Percentiles rank a stretch among this genome's conserved stretches.
Evolutionary conservation across 2,113 vertebrate species (phyloP).

Genomic region (Thinocorus orbignyianus): DNA sequence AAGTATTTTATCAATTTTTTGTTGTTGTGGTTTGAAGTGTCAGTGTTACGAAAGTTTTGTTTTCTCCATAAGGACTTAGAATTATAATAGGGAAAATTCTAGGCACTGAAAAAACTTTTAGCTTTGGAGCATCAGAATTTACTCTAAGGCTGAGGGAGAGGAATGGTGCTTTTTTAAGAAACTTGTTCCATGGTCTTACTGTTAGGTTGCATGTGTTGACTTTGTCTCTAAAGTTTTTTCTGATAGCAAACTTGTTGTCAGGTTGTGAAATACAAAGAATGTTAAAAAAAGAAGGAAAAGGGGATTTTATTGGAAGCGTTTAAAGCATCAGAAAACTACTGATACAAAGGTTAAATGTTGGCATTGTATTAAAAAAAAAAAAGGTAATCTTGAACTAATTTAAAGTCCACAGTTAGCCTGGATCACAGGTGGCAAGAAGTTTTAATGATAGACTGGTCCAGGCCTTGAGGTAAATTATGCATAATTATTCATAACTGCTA

Average conservation of each 20-base stretch:
- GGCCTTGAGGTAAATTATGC: conserved; percentile 94
- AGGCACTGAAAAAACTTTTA: neutral
- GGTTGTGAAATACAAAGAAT: conserved; percentile 3
- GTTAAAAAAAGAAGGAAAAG: neutral
- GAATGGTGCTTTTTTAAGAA: neutral
- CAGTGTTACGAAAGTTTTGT: neutral
- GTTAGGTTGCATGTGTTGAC: neutral
- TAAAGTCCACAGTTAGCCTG: conserved; percentile 68
- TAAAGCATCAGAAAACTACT: conserved; percentile 43
- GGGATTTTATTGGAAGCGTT: conserved; percentile 39
- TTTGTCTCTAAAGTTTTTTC: neutral
- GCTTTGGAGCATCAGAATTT: neutral
- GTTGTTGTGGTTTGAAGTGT: neutral
- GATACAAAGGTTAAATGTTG: conserved; percentile 43
- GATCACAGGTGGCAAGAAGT: conserved; percentile 78
- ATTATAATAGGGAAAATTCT: neutral
- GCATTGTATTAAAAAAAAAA: neutral
- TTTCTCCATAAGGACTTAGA: neutral
- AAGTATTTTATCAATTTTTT: neutral
- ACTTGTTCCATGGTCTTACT: neutral
- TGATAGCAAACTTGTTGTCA: neutral
- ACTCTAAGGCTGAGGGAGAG: neutral
- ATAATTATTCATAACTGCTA: conserved; percentile 96
- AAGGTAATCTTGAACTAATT: conserved; percentile 74
- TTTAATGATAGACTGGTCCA: conserved; percentile 79